A percentile compares a stretch with the other conserved stretches of the same genome.
Evolutionary conservation across 2,888 invertebrate genomes (phyloP).

Genomic region (Ormyrus pomaceus): DNA sequence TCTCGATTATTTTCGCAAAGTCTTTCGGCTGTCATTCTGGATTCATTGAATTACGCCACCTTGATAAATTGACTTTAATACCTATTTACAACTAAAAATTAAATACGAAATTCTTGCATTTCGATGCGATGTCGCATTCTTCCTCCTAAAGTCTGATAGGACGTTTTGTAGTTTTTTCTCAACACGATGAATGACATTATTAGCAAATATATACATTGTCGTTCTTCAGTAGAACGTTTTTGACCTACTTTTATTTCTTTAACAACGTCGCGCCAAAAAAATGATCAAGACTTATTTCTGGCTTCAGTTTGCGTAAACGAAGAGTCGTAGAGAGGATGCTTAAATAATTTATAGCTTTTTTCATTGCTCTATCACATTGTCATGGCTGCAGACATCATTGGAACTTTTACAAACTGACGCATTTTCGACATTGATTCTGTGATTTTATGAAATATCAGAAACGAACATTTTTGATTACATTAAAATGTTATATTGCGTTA

Average conservation of each 20-base stretch:
- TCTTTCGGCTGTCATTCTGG: no score
- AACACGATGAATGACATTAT: neutral
- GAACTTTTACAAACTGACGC: conserved; percentile 8
- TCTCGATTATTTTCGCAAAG: no score
- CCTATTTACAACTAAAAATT: no score
- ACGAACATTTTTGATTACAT: no score
- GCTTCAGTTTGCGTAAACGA: neutral
- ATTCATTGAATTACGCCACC: no score
- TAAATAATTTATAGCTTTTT: neutral
- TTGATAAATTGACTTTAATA: no score
- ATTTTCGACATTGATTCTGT: no score
- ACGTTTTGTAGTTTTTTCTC: neutral
- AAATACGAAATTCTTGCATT: no score
- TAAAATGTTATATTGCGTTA: no score
- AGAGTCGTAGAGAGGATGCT: neutral
- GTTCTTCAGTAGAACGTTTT: conserved; percentile 18
- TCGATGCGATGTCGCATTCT: no score
- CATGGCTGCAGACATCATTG: neutral
- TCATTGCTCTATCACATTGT: conserved; percentile 30
- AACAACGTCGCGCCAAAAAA: conserved; percentile 2
- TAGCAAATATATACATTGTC: conserved; percentile 49
- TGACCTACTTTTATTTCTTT: conserved; percentile 32
- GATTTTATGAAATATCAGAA: no score
- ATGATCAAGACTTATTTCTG: neutral
- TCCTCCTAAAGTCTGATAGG: no score